Evolutionary conservation across 2,888 invertebrate species (phyloP).

Genomic region (Spialia ferax): DNA sequence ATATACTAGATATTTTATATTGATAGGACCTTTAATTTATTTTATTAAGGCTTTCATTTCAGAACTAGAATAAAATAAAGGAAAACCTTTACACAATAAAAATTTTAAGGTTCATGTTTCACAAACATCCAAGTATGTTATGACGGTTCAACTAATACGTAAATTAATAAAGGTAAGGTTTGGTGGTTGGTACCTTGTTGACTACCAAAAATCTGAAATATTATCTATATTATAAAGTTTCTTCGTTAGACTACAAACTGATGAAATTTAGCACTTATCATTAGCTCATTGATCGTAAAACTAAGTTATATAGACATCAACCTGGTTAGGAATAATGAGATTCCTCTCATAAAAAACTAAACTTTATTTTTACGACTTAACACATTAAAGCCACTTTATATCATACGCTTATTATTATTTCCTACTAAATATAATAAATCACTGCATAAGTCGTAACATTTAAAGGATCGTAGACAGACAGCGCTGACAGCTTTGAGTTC

Average conservation of each 20-base stretch:
- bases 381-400: background rate
- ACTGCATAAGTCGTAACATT: background rate
- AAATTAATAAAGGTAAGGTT: too few relatives aligned
- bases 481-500: slow-evolving; percentile 6
- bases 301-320: background rate
- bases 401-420: background rate
- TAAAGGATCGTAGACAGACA: background rate
- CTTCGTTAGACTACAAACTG: too few relatives aligned
- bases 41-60: background rate
- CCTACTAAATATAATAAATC: background rate
- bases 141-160: too few relatives aligned
- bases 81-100: too few relatives aligned
- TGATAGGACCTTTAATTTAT: slow-evolving; percentile 5
- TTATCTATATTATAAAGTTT: too few relatives aligned
- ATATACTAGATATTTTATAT: slow-evolving; percentile 2
- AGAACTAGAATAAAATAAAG: too few relatives aligned
- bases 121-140: too few relatives aligned
- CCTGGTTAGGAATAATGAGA: background rate
- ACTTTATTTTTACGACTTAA: background rate
- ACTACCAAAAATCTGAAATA: too few relatives aligned
- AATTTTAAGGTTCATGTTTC: too few relatives aligned
- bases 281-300: too few relatives aligned
- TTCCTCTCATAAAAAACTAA: background rate
- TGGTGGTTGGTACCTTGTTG: too few relatives aligned
- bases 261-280: background rate